Conservation (phyloP, 2,888 invertebrate species). For the Pemphredon lugubris region DNA sequence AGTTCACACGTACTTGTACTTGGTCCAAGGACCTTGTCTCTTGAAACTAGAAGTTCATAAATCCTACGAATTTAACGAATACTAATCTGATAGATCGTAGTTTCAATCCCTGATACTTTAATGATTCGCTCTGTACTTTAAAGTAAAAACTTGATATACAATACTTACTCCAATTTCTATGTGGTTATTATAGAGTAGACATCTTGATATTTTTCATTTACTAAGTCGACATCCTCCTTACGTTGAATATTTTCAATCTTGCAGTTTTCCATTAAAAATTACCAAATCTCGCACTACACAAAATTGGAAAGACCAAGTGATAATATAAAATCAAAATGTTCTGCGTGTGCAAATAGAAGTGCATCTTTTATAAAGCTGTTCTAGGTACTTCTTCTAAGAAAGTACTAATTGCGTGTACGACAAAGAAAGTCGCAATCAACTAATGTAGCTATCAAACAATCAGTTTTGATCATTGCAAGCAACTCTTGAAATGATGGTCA, state of each 20-base stretch:
- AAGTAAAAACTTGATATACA: constrained; percentile 55
- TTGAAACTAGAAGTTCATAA: no score
- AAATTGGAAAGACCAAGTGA: constrained; percentile 66
- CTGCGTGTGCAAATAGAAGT: constrained; percentile 39
- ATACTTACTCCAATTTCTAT: constrained; percentile 65
- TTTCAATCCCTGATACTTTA: no score
- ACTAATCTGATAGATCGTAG: no score
- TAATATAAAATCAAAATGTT: constrained; percentile 55
- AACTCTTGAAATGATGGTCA: constrained; percentile 9
- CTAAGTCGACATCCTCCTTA: constrained; percentile 62
- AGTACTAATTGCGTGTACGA: constrained; percentile 26
- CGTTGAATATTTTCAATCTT: constrained; percentile 63
- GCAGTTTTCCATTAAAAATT: constrained; percentile 66
- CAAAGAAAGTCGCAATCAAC: not conserved
- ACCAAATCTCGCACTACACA: constrained; percentile 67
- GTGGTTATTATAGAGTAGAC: constrained; percentile 63
- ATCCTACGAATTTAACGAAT: no score
- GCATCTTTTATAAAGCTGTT: constrained; percentile 40
- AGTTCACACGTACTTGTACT: no score
- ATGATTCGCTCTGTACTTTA: no score
- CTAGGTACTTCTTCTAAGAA: constrained; percentile 15
- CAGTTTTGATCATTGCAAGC: constrained; percentile 3
- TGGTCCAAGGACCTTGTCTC: no score
- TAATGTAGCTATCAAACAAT: constrained; percentile 20
- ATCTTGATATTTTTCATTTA: constrained; percentile 64